Percentiles rank a stretch among this genome's conserved stretches.
These are phyloP conservation scores for Lagria hirta DNA, from an alignment of 2,888 invertebrate genomes.

Conservation along the genomic window DNA sequence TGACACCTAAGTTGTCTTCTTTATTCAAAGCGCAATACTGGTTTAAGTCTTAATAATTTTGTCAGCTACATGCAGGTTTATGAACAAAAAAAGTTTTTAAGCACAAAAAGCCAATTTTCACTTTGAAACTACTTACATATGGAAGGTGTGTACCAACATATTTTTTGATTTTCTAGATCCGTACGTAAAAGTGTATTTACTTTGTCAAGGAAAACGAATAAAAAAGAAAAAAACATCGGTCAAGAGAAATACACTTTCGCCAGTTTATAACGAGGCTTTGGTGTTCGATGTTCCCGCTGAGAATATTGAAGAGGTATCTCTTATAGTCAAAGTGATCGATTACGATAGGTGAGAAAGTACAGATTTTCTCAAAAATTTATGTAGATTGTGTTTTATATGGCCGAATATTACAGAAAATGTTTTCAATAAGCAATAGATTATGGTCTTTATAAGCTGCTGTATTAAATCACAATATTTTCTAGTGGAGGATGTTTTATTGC, in stretches of 20 bases:
- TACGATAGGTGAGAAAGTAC: constrained; percentile 74
- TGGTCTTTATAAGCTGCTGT: too few species aligned
- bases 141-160: too few species aligned
- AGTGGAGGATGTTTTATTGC: constrained; percentile 39
- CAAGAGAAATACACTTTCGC: constrained; percentile 81
- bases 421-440: too few species aligned
- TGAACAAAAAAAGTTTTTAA: too few species aligned
- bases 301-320: constrained; percentile 78
- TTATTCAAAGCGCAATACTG: too few species aligned
- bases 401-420: too few species aligned
- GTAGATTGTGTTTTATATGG: too few species aligned
- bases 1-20: too few species aligned
- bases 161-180: constrained; percentile 68
- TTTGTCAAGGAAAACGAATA: constrained; percentile 84
- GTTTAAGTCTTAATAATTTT: too few species aligned
- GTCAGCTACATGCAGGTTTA: too few species aligned
- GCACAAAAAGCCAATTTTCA: too few species aligned
- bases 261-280: constrained; percentile 91
- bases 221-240: constrained; percentile 94
- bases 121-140: not conserved
- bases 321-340: constrained; percentile 84
- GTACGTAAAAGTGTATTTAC: constrained; percentile 87
- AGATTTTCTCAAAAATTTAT: not conserved
- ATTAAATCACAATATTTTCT: constrained; percentile 8
- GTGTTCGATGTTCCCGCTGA: constrained; percentile 88